These are phyloP conservation scores for Drosophila arizonae DNA, from an alignment of 1,140 invertebrate genomes.

Conservation along the genomic window DNA sequence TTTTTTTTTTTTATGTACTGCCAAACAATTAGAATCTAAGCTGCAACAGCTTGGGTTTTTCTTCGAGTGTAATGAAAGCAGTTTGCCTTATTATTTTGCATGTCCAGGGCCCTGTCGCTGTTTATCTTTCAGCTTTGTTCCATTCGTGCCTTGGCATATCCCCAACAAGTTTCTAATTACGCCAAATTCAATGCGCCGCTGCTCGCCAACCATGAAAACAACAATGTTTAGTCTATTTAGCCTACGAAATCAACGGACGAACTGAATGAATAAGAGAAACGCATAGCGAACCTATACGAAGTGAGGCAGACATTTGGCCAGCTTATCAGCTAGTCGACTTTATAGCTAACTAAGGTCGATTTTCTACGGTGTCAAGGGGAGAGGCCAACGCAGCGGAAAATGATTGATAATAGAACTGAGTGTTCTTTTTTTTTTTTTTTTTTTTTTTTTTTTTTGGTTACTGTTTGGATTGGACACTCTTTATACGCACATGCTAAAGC, in stretches of 20 bases:
- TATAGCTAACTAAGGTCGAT: constrained; percentile 54
- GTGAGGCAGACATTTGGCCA: neutral
- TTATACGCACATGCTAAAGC: neutral
- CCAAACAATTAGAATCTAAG: constrained; percentile 42
- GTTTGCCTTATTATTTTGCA: constrained; percentile 41
- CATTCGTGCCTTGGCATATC: constrained; percentile 29
- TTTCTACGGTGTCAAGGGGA: constrained; percentile 1
- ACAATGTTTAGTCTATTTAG: constrained; percentile 8
- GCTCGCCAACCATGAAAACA: constrained; percentile 32
- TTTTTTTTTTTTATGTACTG: constrained; percentile 5
- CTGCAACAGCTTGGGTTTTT: constrained; percentile 16
- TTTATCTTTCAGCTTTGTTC: constrained; percentile 30
- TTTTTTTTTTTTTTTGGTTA: constrained; percentile 1
- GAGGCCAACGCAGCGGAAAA: constrained; percentile 21
- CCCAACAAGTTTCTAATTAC: constrained; percentile 67
- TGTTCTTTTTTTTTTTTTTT: neutral
- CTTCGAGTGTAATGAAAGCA: constrained; percentile 38
- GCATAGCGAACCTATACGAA: neutral
- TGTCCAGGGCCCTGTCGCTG: constrained; percentile 32
- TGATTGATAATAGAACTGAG: constrained; percentile 47
- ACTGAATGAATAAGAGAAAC: neutral
- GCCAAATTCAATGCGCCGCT: constrained; percentile 53
- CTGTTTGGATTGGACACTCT: constrained; percentile 5
- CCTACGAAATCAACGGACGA: constrained; percentile 1
- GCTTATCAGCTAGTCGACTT: constrained; percentile 52